Evolutionary conservation across 2,797 vertebrate genomes (phyloP).

Genomic region (Neosilurus mollespiculum): DNA sequence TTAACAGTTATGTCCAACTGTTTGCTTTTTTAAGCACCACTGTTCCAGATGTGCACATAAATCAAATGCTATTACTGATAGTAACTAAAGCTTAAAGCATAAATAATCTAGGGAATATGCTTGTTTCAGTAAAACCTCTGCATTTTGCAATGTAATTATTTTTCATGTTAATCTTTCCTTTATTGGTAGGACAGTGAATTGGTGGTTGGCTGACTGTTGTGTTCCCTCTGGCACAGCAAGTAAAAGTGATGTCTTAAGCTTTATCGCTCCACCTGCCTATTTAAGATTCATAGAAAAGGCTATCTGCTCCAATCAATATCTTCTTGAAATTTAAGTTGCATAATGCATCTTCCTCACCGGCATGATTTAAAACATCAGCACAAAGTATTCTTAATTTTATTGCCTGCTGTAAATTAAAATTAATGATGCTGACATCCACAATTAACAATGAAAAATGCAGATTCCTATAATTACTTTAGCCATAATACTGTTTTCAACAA

Average conservation of each 20-base stretch:
- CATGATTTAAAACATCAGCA: constrained; percentile 99
- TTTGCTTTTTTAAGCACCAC: neutral
- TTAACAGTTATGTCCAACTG: constrained; percentile 4
- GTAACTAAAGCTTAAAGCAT: constrained; percentile 20
- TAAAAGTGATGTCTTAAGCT: constrained; percentile 81
- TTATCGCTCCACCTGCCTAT: constrained; percentile 76
- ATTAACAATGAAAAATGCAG: constrained; percentile 99
- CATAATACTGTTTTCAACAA: constrained; percentile 97
- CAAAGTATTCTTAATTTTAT: constrained; percentile 99
- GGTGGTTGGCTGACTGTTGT: constrained; percentile 36
- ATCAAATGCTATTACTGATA: constrained; percentile 18
- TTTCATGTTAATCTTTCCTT: constrained; percentile 18
- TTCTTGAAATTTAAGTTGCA: constrained; percentile 83
- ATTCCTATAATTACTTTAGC: constrained; percentile 99
- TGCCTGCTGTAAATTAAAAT: constrained; percentile 99
- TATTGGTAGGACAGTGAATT: constrained; percentile 35
- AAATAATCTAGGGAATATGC: constrained; percentile 25
- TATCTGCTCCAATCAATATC: constrained; percentile 84
- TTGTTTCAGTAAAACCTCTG: constrained; percentile 19
- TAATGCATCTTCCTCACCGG: constrained; percentile 82
- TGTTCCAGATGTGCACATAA: constrained; percentile 24
- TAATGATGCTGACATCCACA: constrained; percentile 99
- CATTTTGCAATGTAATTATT: constrained; percentile 26
- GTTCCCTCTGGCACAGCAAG: constrained; percentile 58
- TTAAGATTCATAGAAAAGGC: constrained; percentile 84